These are phyloP conservation scores for Trisateles emortualis DNA, from an alignment of 2,888 invertebrate genomes.

Conservation along the genomic window DNA sequence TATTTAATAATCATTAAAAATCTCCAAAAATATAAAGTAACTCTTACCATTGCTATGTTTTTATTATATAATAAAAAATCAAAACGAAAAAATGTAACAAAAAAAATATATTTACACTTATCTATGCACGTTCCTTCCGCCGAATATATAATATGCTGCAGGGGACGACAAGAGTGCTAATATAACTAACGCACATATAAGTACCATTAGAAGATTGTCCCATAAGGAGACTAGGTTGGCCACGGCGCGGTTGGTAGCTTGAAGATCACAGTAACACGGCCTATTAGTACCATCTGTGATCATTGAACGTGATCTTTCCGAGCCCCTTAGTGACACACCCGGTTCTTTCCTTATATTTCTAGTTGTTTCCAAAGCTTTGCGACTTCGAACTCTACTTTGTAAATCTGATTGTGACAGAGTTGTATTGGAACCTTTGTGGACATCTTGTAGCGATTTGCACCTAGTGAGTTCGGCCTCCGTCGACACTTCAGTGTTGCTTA, in stretches of 20 bases:
- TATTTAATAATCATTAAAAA: too few species aligned
- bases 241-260: neutral
- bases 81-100: slow-evolving; percentile 15
- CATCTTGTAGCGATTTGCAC: too few species aligned
- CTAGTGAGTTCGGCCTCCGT: too few species aligned
- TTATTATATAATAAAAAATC: neutral
- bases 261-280: slow-evolving; percentile 15
- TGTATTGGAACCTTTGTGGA: too few species aligned
- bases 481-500: too few species aligned
- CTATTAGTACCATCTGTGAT: neutral
- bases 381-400: too few species aligned
- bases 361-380: too few species aligned
- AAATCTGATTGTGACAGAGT: too few species aligned
- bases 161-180: slow-evolving; percentile 56
- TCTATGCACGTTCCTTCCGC: slow-evolving; percentile 23
- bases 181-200: slow-evolving; percentile 54
- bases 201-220: slow-evolving; percentile 54
- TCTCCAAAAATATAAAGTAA: neutral
- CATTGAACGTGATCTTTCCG: too few species aligned
- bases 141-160: slow-evolving; percentile 43
- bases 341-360: too few species aligned
- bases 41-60: neutral
- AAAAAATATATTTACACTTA: slow-evolving; percentile 22
- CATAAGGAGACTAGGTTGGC: slow-evolving; percentile 30
- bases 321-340: too few species aligned